Evolutionary conservation across 2,113 vertebrate genomes (phyloP), one percentile per base, ranked within the genome.

Genomic region (Artemisiospiza belli): DNA sequence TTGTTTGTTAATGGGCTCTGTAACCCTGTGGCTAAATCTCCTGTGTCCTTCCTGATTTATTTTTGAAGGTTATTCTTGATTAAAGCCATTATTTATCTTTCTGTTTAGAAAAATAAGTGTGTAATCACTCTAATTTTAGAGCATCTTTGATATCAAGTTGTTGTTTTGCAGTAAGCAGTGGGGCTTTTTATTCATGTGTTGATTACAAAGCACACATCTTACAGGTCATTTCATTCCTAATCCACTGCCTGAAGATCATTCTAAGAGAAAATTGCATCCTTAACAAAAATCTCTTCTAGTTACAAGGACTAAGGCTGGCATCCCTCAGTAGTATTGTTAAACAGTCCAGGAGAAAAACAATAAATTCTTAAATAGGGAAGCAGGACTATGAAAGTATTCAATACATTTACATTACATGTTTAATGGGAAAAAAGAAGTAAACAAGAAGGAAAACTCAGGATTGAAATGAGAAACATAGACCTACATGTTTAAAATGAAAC

Each of bases 101-200:
- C 54, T 83, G 11, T 87, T 92, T 76, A 76, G 54, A 89, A 89
- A 91, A 95, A 66, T 82, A 92, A 69, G 33, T 46, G 66, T 30
- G n/a, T 68, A 85, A 91, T 80, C 61, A 82, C n/a, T 80, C 70
- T 80, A 73, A 95, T 92, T 95, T 93, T 74, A 87, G 70, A 92
- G 25, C 31, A 83, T n/a, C 87, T 94, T 91, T 94, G 54, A 89
- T 92, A 91, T 55, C 70, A 91, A 92, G 95, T 44, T 52, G 13
- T 35, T 72, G 41, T 52, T 92, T 80, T 77, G 54, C 66, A 62
- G 49, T 59, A 70, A 91, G 76, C 28, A 58, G 55, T 44, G 10
- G 46, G 43, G 22, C 2, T 57, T 83, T 87, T 91, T 64, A 70
- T 94, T 86, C 68, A 43, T 80, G 12, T 63, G 55, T 55, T 74